Evolutionary conservation across 2,888 invertebrate species (phyloP).

Genomic region (Anagyrus pseudococci): DNA sequence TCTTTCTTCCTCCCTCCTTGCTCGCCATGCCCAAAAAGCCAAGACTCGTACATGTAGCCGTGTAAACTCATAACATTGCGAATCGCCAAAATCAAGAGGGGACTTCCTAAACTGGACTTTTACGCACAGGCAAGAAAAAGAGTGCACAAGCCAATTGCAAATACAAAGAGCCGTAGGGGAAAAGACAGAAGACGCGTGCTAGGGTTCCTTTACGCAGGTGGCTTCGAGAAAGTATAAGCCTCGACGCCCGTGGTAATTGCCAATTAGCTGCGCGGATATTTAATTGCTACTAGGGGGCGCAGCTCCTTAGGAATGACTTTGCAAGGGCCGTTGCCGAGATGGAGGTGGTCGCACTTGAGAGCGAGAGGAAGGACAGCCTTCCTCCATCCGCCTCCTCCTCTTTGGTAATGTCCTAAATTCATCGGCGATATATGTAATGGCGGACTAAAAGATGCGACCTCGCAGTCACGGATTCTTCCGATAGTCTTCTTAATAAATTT

Average conservation of each 20-base stretch:
- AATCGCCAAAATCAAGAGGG: too few species aligned
- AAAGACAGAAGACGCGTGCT: slow-evolving; percentile 42
- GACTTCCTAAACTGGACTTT: background rate
- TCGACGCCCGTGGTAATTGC: slow-evolving; percentile 59
- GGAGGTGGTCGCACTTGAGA: slow-evolving; percentile 8
- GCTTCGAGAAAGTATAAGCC: slow-evolving; percentile 45
- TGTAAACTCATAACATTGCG: background rate
- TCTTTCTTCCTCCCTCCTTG: slow-evolving; percentile 32
- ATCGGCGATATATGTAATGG: slow-evolving; percentile 11
- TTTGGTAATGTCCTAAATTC: slow-evolving; percentile 21
- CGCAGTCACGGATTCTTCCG: slow-evolving; percentile 42
- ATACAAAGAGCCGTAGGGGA: too few species aligned
- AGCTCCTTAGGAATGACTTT: too few species aligned
- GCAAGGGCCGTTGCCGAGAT: slow-evolving; percentile 12
- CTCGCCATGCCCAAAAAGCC: slow-evolving; percentile 22
- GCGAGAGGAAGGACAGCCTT: too few species aligned
- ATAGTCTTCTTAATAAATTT: slow-evolving; percentile 56
- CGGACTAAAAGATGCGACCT: slow-evolving; percentile 37
- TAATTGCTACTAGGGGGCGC: slow-evolving; percentile 55
- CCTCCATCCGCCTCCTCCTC: background rate
- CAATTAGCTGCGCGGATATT: slow-evolving; percentile 60
- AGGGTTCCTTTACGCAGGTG: slow-evolving; percentile 35
- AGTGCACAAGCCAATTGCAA: too few species aligned
- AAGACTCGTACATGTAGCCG: background rate
- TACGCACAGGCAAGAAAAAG: too few species aligned